These are phyloP conservation scores for Chymomyza costata DNA, from an alignment of 1,140 invertebrate species.

Conservation along the genomic window DNA sequence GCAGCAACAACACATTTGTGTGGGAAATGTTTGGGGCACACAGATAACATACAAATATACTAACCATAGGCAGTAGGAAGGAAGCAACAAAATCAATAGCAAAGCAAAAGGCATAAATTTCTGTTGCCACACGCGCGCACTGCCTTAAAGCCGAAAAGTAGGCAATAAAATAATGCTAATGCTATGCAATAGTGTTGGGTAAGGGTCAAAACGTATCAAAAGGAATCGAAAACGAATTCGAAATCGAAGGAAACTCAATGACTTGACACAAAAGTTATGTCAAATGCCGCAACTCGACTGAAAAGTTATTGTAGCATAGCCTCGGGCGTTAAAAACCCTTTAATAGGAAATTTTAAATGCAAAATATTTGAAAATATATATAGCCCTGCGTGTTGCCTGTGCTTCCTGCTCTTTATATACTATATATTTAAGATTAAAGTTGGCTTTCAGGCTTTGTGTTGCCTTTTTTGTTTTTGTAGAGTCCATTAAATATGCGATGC, in stretches of 20 bases:
- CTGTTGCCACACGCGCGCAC: slow-evolving; percentile 29
- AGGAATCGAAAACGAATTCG: no score
- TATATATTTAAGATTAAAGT: no score
- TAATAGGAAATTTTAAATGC: no score
- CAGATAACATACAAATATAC: slow-evolving; percentile 2
- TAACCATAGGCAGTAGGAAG: no score
- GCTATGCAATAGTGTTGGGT: slow-evolving; percentile 4
- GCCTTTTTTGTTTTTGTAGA: not conserved
- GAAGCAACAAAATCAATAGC: slow-evolving; percentile 63
- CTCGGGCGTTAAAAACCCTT: slow-evolving; percentile 27
- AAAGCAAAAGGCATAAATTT: slow-evolving; percentile 16
- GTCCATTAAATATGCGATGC: not conserved
- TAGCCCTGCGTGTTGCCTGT: slow-evolving; percentile 29
- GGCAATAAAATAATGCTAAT: slow-evolving; percentile 46
- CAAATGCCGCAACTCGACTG: slow-evolving; percentile 13
- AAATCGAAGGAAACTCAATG: no score
- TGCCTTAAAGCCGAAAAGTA: slow-evolving; percentile 30
- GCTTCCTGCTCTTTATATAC: no score
- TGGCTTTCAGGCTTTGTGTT: no score
- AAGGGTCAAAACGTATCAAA: not conserved
- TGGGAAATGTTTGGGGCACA: slow-evolving; percentile 47
- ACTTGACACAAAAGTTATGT: slow-evolving; percentile 32
- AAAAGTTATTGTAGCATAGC: slow-evolving; percentile 10
- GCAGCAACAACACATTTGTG: slow-evolving; percentile 13
- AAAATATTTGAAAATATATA: no score